phyloP scores from a whole-genome alignment of 2,113 vertebrate genomes.

The Seriola dumerili region DNA sequence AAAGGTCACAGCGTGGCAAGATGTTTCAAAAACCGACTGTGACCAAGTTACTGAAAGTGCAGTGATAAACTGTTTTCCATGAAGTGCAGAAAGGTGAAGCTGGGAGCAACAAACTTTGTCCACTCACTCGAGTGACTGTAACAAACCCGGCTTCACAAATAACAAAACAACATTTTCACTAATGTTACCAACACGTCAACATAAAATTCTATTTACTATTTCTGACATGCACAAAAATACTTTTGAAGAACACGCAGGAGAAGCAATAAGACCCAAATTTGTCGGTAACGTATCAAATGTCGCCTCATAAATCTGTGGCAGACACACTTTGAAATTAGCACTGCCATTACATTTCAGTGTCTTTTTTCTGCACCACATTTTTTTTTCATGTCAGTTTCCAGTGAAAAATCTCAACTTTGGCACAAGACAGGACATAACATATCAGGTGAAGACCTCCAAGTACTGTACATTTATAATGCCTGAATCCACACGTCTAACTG shows the following conservation, averaged over 20 bases:
- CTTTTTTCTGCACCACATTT: not conserved
- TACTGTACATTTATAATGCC: not conserved
- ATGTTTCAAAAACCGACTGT: not conserved
- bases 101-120: not conserved
- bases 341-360: not conserved
- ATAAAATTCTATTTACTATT: not conserved
- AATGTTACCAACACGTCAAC: not conserved
- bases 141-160: not conserved
- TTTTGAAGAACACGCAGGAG: not conserved
- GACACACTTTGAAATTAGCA: not conserved
- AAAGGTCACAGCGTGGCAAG: not conserved
- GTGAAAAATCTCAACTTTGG: constrained; percentile 10
- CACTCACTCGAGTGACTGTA: constrained; percentile 5
- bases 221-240: not conserved
- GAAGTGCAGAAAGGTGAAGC: not conserved
- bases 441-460: not conserved
- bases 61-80: not conserved
- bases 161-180: not conserved
- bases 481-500: not conserved
- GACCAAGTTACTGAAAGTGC: constrained; percentile 1
- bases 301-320: not conserved
- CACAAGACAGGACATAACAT: not conserved
- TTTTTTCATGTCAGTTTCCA: constrained; percentile 3
- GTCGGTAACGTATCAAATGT: not conserved
- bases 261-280: not conserved